phyloP scores from a whole-genome alignment of 30 jellyfish, hydroid and myxozoan genomes.

The Aurelia coerulea region DNA sequence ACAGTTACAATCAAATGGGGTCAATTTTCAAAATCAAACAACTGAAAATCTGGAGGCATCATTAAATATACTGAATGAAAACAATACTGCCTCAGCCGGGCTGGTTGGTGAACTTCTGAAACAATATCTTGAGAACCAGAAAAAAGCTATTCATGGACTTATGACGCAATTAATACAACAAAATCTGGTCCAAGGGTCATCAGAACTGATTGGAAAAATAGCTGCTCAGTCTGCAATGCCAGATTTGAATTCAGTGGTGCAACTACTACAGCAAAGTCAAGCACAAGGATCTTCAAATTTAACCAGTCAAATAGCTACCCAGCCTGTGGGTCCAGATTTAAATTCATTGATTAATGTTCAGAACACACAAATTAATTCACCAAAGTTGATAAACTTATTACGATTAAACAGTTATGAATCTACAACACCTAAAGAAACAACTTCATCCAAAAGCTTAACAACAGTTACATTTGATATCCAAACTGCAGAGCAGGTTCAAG shows the following conservation, averaged over 20 bases:
- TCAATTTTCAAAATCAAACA: background rate
- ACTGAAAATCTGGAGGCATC: background rate
- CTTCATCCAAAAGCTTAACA: no score
- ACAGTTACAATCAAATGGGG: constrained; percentile 4
- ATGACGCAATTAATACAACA: background rate
- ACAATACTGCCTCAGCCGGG: background rate
- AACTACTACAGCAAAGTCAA: background rate
- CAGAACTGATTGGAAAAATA: background rate
- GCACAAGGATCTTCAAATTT: background rate
- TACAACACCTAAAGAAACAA: background rate
- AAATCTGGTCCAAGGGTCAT: background rate
- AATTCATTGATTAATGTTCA: background rate
- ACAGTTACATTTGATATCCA: no score
- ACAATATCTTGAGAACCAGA: constrained; percentile 31
- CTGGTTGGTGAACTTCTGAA: background rate
- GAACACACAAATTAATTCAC: no score
- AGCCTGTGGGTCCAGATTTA: background rate
- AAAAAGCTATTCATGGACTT: constrained; percentile 13
- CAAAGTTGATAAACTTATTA: no score
- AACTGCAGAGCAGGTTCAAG: no score
- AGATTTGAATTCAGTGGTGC: background rate
- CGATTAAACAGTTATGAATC: background rate
- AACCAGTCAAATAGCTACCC: no score
- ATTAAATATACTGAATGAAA: background rate
- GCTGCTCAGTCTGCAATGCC: background rate